phyloP scores from a whole-genome alignment of 2,797 vertebrate species.

The Jordanella pulchra region DNA sequence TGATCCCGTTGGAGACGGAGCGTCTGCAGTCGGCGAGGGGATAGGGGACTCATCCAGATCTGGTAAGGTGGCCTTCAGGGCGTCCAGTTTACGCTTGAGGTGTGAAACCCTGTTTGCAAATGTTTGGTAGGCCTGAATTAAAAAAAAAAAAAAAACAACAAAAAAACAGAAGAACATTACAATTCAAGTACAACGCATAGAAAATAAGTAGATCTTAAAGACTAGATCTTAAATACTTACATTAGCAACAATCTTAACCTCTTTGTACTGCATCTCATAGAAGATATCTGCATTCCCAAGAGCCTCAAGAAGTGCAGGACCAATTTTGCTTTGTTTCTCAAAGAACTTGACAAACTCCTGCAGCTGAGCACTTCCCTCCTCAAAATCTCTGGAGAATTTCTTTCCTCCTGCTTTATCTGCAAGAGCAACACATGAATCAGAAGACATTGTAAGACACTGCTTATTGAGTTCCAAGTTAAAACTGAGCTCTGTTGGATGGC shows the following conservation, averaged over 20 bases:
- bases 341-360: conserved; percentile 93
- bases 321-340: conserved; percentile 87
- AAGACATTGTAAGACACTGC: neutral
- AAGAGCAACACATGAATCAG: conserved; percentile 11
- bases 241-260: conserved; percentile 97
- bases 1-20: conserved; percentile 92
- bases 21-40: conserved; percentile 93
- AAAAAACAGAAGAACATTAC: neutral
- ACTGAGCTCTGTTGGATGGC: neutral
- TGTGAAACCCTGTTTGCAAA: conserved; percentile 95
- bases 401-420: conserved; percentile 97
- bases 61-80: conserved; percentile 87
- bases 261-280: conserved; percentile 97
- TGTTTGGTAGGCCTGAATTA: conserved; percentile 93
- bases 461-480: neutral
- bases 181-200: neutral
- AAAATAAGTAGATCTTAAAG: too few species aligned
- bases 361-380: conserved; percentile 93
- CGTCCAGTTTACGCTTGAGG: conserved; percentile 96
- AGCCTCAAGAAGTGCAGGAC: conserved; percentile 86
- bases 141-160: neutral
- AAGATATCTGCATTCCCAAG: conserved; percentile 93
- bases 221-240: conserved; percentile 75
- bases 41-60: conserved; percentile 95
- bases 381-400: conserved; percentile 97